Conservation (phyloP, 2,888 invertebrate genomes). For the Nudaria mundana region DNA sequence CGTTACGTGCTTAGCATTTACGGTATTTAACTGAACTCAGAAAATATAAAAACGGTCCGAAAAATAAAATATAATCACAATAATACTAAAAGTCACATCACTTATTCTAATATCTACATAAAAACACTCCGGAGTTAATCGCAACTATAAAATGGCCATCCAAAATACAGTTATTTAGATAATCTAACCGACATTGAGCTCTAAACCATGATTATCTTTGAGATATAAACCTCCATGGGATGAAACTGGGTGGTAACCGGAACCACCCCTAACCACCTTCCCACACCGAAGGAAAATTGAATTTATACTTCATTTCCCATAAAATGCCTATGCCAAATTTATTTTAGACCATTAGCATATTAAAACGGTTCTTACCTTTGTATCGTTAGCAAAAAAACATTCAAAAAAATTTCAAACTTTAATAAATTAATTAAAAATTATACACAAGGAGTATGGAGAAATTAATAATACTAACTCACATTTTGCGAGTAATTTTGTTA, state of each 20-base stretch:
- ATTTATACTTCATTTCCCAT: constrained; percentile 71
- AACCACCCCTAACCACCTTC: constrained; percentile 20
- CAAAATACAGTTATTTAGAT: constrained; percentile 27
- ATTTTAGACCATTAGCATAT: constrained; percentile 77
- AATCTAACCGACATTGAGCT: constrained; percentile 28
- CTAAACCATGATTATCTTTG: constrained; percentile 47
- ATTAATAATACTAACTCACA: too few species aligned
- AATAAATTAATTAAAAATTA: too few species aligned
- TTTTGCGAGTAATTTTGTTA: too few species aligned
- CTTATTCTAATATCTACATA: constrained; percentile 26
- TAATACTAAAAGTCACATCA: constrained; percentile 20
- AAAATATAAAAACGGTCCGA: constrained; percentile 31
- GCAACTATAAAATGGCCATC: constrained; percentile 29
- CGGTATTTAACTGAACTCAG: constrained; percentile 22
- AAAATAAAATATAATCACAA: constrained; percentile 30
- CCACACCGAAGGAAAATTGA: constrained; percentile 50
- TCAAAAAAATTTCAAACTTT: not conserved
- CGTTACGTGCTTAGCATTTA: too few species aligned
- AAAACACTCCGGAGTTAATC: constrained; percentile 25
- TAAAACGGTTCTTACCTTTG: constrained; percentile 62
- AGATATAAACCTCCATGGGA: constrained; percentile 34
- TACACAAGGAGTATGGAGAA: too few species aligned
- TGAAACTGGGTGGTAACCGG: constrained; percentile 10
- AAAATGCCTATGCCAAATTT: constrained; percentile 73
- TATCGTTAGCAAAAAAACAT: constrained; percentile 46